Evolutionary conservation across 2,888 invertebrate species (phyloP).

Genomic region (Hemaris fuciformis): DNA sequence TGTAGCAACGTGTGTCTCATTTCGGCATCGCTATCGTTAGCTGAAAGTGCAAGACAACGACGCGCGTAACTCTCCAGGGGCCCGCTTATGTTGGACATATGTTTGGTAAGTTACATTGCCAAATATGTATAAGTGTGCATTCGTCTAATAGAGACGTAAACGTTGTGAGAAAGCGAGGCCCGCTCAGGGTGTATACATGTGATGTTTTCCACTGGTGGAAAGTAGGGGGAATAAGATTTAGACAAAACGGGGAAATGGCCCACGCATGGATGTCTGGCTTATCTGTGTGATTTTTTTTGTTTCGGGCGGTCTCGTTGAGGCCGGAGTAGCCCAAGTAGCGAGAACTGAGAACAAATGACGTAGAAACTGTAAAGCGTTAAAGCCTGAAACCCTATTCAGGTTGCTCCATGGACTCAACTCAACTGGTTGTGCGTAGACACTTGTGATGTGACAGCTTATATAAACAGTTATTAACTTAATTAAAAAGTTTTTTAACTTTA

Average conservation of each 20-base stretch:
- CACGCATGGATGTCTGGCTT: not conserved
- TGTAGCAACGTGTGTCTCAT: constrained; percentile 17
- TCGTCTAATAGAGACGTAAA: constrained; percentile 26
- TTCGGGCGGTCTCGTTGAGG: not conserved
- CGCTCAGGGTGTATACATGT: constrained; percentile 30
- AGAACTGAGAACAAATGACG: not conserved
- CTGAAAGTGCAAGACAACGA: not conserved
- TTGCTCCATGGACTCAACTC: not conserved
- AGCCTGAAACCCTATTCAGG: not conserved
- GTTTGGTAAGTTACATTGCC: constrained; percentile 31
- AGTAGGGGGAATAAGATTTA: constrained; percentile 13
- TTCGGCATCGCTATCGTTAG: constrained; percentile 8
- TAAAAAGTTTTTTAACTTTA: too few relatives aligned
- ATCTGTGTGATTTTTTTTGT: not conserved
- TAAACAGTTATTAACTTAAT: too few relatives aligned
- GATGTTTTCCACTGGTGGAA: constrained; percentile 22
- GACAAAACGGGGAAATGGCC: constrained; percentile 11
- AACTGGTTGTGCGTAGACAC: not conserved
- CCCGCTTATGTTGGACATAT: constrained; percentile 24
- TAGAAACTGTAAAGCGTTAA: not conserved
- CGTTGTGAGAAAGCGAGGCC: constrained; percentile 35
- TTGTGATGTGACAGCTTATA: not conserved
- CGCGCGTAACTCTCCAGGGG: constrained; percentile 15
- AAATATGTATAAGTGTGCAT: constrained; percentile 30
- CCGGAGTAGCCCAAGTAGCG: not conserved